phyloP scores from a whole-genome alignment of 2,113 vertebrate genomes.

The Phoenicopterus ruber region DNA sequence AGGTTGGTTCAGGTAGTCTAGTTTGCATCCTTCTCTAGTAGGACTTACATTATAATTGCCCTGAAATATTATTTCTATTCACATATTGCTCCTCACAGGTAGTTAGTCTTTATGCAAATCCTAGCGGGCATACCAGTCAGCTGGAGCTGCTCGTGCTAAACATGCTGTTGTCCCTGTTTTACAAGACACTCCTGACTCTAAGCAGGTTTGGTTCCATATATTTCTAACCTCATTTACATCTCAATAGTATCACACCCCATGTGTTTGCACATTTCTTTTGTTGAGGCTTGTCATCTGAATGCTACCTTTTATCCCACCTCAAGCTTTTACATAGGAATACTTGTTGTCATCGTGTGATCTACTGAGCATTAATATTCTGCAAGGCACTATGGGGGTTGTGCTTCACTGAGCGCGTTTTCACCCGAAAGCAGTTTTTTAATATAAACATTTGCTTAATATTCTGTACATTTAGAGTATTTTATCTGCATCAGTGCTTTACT shows the following conservation, averaged over 20 bases:
- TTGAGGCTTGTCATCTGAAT: constrained; percentile 30
- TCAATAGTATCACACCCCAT: constrained; percentile 36
- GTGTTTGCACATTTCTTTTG: constrained; percentile 45
- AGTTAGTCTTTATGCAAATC: neutral
- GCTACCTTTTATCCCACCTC: constrained; percentile 49
- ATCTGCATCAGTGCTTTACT: constrained; percentile 67
- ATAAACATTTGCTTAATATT: constrained; percentile 81
- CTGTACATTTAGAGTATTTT: constrained; percentile 75
- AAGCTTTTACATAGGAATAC: constrained; percentile 3
- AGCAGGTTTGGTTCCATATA: constrained; percentile 16
- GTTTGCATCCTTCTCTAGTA: neutral
- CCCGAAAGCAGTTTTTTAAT: constrained; percentile 75
- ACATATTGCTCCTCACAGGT: neutral
- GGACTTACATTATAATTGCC: neutral
- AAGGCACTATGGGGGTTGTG: constrained; percentile 53
- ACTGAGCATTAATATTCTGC: constrained; percentile 71
- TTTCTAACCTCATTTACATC: constrained; percentile 67
- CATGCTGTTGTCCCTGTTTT: constrained; percentile 1
- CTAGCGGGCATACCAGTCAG: neutral
- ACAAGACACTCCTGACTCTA: constrained; percentile 12
- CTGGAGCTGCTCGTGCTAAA: neutral
- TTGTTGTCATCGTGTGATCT: constrained; percentile 66
- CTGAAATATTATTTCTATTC: neutral
- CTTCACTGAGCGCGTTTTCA: constrained; percentile 68
- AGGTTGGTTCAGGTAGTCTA: neutral